A percentile compares a stretch with the other conserved stretches of the same genome.
These are phyloP conservation scores for Amazonetta brasiliensis DNA, from an alignment of 2,797 vertebrate species.

Conservation along the genomic window DNA sequence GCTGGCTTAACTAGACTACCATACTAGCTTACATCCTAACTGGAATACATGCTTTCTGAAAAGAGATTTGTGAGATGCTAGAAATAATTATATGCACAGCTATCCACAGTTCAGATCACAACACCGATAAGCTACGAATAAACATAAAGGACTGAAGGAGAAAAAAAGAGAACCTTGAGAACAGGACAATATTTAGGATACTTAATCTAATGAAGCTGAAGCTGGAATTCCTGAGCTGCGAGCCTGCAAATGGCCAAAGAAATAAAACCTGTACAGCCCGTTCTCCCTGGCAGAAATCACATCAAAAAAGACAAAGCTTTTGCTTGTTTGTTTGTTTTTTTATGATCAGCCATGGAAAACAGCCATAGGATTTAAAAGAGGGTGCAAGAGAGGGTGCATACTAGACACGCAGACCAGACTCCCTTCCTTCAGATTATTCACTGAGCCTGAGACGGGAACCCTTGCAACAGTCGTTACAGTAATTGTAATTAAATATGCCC, in stretches of 20 bases:
- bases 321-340: background rate
- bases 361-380: background rate
- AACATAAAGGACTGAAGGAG: background rate
- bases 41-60: background rate
- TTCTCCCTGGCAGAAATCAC: background rate
- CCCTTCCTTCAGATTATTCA: background rate
- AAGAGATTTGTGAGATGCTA: background rate
- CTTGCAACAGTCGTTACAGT: background rate
- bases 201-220: background rate
- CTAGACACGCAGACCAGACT: background rate
- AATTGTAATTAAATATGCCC: background rate
- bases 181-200: background rate
- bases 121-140: background rate
- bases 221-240: background rate
- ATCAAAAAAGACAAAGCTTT: background rate
- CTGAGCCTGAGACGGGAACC: background rate
- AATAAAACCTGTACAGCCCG: background rate
- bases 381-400: background rate
- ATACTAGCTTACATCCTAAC: background rate
- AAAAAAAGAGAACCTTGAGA: background rate
- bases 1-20: background rate
- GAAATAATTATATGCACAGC: background rate
- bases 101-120: background rate
- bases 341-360: background rate
- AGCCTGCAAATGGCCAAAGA: background rate